A percentile compares a stretch with the other conserved stretches of the same genome.
Evolutionary conservation across 1,140 invertebrate species (phyloP).

Genomic region (Drosophila sproati): DNA sequence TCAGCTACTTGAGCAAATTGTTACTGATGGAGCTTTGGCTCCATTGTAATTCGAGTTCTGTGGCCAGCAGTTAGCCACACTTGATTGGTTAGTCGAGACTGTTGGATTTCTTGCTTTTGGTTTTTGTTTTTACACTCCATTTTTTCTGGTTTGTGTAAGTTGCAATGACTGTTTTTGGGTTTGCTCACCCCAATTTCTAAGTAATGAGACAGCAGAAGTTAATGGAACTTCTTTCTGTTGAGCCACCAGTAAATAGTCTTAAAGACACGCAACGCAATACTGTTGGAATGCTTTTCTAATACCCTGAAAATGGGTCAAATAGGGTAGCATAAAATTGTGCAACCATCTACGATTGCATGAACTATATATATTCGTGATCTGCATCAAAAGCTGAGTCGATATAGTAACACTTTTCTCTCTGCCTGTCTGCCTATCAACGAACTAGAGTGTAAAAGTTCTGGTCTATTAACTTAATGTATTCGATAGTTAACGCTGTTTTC

Average conservation of each 20-base stretch:
- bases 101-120: slow-evolving; percentile 6
- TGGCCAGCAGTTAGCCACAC: slow-evolving; percentile 80
- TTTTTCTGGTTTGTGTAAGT: slow-evolving; percentile 9
- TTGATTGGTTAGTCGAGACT: slow-evolving; percentile 73
- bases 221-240: slow-evolving; percentile 62
- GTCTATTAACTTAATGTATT: no score
- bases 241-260: slow-evolving; percentile 50
- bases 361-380: no score
- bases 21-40: slow-evolving; percentile 19
- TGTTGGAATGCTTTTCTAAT: background rate
- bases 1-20: slow-evolving; percentile 52
- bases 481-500: no score
- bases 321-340: background rate
- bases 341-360: no score
- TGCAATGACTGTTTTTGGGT: slow-evolving; percentile 43
- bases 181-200: slow-evolving; percentile 56
- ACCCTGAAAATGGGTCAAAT: background rate
- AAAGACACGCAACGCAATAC: slow-evolving; percentile 23
- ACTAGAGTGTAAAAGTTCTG: no score
- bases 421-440: no score
- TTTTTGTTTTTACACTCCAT: slow-evolving; percentile 1
- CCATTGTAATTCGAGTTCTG: slow-evolving; percentile 76
- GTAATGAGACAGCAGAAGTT: slow-evolving; percentile 65
- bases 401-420: no score
- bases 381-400: no score